These are phyloP conservation scores for Lepus oiostolus DNA, from an alignment of 2,797 vertebrate genomes.

Conservation along the genomic window DNA sequence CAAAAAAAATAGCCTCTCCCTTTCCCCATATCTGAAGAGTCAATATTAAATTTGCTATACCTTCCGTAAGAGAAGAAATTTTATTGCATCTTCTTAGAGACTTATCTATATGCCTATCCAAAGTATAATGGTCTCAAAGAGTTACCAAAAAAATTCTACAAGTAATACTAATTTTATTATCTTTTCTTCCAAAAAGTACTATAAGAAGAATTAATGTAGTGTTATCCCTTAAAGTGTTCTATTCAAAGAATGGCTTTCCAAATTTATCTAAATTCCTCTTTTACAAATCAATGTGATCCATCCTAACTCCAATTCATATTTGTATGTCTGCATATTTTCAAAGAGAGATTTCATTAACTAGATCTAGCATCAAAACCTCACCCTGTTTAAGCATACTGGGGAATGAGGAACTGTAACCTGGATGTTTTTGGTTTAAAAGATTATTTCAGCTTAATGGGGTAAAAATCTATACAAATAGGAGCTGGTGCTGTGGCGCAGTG, in stretches of 20 bases:
- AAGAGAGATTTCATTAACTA: background rate
- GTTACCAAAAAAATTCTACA: background rate
- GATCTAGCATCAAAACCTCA: background rate
- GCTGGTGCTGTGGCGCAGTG: too few relatives aligned
- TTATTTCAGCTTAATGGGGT: background rate
- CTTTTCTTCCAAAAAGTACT: conserved; percentile 19
- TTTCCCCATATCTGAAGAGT: background rate
- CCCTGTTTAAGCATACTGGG: background rate
- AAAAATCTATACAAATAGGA: background rate
- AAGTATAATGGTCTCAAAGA: background rate
- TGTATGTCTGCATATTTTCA: background rate
- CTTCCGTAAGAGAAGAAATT: background rate
- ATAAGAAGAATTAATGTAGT: background rate
- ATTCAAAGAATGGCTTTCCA: background rate
- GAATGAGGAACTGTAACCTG: background rate
- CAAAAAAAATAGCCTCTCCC: background rate
- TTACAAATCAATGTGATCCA: conserved; percentile 10
- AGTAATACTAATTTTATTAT: background rate
- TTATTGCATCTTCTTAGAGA: background rate
- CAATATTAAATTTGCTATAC: conserved; percentile 15
- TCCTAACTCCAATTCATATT: background rate
- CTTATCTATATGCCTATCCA: background rate
- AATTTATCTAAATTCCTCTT: conserved; percentile 16
- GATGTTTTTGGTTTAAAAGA: background rate
- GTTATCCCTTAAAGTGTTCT: background rate